Conservation (phyloP, 2,888 invertebrate species). For the Acanthosepion esculentum region DNA sequence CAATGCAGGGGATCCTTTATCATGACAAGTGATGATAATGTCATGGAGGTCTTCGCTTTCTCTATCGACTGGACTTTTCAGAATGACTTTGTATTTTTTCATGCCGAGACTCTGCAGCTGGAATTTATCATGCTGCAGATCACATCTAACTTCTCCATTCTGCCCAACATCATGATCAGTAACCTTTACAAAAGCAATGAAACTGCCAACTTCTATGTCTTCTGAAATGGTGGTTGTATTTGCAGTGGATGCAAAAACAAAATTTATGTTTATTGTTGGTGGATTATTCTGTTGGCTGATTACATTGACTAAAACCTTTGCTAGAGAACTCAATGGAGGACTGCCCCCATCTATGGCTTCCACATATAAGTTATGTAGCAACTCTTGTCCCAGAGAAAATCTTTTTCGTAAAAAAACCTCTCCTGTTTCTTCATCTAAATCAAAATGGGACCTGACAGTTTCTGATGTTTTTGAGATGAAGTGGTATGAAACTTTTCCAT, state of each 20-base stretch:
- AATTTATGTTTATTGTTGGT: constrained; percentile 1
- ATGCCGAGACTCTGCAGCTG: neutral
- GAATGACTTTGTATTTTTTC: neutral
- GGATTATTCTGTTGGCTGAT: neutral
- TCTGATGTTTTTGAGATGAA: constrained; percentile 15
- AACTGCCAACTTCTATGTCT: neutral
- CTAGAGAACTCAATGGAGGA: neutral
- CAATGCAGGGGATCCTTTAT: constrained; percentile 9
- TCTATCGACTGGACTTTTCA: neutral
- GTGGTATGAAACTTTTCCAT: neutral
- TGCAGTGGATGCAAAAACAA: neutral
- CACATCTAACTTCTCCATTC: constrained; percentile 9
- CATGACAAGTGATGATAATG: neutral
- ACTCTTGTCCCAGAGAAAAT: neutral
- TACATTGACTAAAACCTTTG: neutral
- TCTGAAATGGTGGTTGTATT: neutral
- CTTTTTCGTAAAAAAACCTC: neutral
- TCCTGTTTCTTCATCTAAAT: constrained; percentile 13
- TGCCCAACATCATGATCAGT: constrained; percentile 14
- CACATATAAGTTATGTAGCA: neutral
- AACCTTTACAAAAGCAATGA: neutral
- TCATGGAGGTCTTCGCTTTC: constrained; percentile 7
- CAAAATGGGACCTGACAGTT: neutral
- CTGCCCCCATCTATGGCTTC: neutral
- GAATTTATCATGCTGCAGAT: constrained; percentile 11